Evolutionary conservation across 1,140 invertebrate species (phyloP).

Genomic region (Formica exsecta): DNA sequence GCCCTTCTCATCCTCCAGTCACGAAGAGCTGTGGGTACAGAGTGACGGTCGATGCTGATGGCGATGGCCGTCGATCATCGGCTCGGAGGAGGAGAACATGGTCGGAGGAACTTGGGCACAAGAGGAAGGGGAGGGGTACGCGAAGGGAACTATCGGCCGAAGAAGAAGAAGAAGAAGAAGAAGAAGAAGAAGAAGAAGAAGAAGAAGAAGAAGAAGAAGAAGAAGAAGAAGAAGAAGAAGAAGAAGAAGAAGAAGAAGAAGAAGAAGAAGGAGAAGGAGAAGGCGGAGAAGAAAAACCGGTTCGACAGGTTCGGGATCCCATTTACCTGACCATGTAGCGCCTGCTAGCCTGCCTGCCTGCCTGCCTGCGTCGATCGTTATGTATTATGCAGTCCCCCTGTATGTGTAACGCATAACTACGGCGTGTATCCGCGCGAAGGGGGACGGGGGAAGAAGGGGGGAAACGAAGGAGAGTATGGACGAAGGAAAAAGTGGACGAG

Average conservation of each 20-base stretch:
- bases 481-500: conserved; percentile 58
- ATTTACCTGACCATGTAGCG: conserved; percentile 82
- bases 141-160: conserved; percentile 47
- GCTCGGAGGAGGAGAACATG: conserved; percentile 20
- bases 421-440: conserved; percentile 66
- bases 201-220: conserved; percentile 74
- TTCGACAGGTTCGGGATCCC: conserved; percentile 83
- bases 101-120: neutral
- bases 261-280: conserved; percentile 54
- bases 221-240: conserved; percentile 30
- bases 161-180: conserved; percentile 32
- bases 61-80: conserved; percentile 68
- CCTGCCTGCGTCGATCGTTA: conserved; percentile 79
- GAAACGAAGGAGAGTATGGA: conserved; percentile 6
- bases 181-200: conserved; percentile 71
- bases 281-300: conserved; percentile 81
- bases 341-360: conserved; percentile 66
- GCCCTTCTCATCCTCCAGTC: conserved; percentile 22
- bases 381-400: conserved; percentile 82
- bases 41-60: conserved; percentile 69
- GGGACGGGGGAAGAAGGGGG: neutral
- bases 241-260: conserved; percentile 36
- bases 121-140: neutral
- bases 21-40: conserved; percentile 64
- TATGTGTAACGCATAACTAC: conserved; percentile 84